Base-by-base conservation (phyloP, 1,140 invertebrate genomes). In the Caenorhabditis brenneri region DNA sequence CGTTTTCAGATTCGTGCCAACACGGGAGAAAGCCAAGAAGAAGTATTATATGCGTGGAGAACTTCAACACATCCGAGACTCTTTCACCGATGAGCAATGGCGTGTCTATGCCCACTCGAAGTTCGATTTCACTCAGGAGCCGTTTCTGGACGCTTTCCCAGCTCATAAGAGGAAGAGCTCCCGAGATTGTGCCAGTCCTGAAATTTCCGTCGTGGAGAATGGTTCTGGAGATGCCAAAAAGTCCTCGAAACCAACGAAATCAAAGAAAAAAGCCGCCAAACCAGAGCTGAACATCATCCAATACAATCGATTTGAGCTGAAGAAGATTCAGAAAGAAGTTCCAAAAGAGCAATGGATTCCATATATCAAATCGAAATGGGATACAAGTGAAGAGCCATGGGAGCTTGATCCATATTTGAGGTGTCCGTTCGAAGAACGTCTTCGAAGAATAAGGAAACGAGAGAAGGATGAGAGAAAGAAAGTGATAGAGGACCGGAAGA, bases 21-120 rank as follows among this genome's bases (percentile, higher is more conserved):
- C 78, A 2, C 82, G 82, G 4, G 78, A 83, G 27, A 79, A 83
- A 42, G 69, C 82, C n/a, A 83, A 83, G n/a, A 85, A 65, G 46
- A 85, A 85, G 42, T 88, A 78, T 29, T 88, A 88, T 31, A 49
- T 88, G 79, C 82, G 87, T 12, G 80, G 83, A 24, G 87, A 88
- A 55, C 42, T 88, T 9, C 29, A 88, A 29, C 49, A 84, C n/a
- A 85, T 88, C 48, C 60, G 87, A 39, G 79, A 88, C 31, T 7
- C 27, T 5, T 39, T 80, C 9, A 42, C 78, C 9, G 33, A 24
- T 12, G 86, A 85, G 10, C 33, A 82, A 46, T 88, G 87, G 87
- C 29, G 46, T 9, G 12, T 87, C 2, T 87, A 74, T n/a, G 84
- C 84, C 15, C 39, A 49, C 4, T 19, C 55, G 4, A 85, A 81